Conservation (phyloP, 2,797 vertebrate species). For the Tadarida brasiliensis region DNA sequence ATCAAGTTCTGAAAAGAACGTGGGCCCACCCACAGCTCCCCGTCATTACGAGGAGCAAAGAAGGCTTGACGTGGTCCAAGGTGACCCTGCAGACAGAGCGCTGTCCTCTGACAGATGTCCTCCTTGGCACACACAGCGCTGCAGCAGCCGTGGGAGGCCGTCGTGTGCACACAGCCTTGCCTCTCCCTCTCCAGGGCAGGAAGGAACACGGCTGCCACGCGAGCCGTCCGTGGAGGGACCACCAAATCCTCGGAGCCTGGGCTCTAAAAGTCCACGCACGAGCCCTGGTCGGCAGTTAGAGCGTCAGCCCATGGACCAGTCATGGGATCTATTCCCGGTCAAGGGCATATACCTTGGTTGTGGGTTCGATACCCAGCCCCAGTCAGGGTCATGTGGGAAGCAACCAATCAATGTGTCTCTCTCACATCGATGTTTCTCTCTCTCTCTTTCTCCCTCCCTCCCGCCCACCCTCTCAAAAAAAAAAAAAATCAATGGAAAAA, state of each 20-base stretch:
- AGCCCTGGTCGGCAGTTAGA: not conserved
- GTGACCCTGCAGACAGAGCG: not conserved
- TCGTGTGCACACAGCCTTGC: not conserved
- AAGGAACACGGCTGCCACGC: not conserved
- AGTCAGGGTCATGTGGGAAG: no score
- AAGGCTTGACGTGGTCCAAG: no score
- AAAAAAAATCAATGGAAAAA: no score
- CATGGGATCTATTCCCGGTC: no score
- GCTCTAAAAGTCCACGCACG: not conserved
- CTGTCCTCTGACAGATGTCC: not conserved
- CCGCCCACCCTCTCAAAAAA: no score
- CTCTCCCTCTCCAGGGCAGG: not conserved
- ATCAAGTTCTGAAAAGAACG: not conserved
- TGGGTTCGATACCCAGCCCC: no score
- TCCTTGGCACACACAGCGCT: not conserved
- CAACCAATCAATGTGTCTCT: no score
- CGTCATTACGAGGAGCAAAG: not conserved
- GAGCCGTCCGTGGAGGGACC: not conserved
- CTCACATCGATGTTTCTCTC: no score
- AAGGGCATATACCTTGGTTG: no score
- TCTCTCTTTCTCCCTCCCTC: no score
- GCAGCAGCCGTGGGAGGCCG: accelerated
- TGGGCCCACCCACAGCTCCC: no score
- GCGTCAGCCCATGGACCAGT: no score
- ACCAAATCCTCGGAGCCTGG: accelerated